Evolutionary conservation across 2,797 vertebrate genomes (phyloP).

Genomic region (Clamator glandarius): DNA sequence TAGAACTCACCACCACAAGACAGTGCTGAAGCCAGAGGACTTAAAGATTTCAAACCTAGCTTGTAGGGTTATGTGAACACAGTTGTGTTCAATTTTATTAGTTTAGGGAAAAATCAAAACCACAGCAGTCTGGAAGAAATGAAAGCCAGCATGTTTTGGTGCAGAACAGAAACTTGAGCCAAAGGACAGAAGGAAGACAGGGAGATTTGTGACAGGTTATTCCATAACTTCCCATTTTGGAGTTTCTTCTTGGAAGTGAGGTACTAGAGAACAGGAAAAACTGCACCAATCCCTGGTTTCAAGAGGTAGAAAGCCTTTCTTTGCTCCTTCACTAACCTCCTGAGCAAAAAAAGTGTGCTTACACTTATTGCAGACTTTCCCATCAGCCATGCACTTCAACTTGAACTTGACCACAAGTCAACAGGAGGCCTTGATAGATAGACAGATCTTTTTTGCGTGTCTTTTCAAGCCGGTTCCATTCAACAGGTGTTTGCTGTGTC

Average conservation of each 20-base stretch:
- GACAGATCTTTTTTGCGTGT: not conserved
- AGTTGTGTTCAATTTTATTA: not conserved
- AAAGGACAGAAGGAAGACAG: not conserved
- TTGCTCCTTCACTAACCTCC: not conserved
- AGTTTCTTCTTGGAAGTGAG: not conserved
- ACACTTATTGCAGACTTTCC: not conserved
- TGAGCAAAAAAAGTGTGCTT: not conserved
- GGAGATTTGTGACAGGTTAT: not conserved
- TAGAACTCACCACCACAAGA: not conserved
- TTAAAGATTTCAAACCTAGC: not conserved
- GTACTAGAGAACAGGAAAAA: not conserved
- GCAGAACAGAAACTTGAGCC: not conserved
- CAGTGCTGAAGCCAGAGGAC: not conserved
- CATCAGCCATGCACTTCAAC: not conserved
- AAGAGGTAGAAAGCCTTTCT: not conserved
- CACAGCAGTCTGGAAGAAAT: not conserved
- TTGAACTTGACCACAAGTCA: conserved; percentile 57
- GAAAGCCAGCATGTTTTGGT: not conserved
- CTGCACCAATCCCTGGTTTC: not conserved
- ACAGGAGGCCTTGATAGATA: conserved; percentile 9
- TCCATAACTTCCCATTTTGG: not conserved
- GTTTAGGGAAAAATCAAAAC: conserved; percentile 12
- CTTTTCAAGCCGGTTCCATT: conserved; percentile 48
- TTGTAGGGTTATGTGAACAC: not conserved
- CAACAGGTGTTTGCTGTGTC: conserved; percentile 93